phyloP scores from a whole-genome alignment of 2,113 vertebrate species.

The Dromas ardeola region DNA sequence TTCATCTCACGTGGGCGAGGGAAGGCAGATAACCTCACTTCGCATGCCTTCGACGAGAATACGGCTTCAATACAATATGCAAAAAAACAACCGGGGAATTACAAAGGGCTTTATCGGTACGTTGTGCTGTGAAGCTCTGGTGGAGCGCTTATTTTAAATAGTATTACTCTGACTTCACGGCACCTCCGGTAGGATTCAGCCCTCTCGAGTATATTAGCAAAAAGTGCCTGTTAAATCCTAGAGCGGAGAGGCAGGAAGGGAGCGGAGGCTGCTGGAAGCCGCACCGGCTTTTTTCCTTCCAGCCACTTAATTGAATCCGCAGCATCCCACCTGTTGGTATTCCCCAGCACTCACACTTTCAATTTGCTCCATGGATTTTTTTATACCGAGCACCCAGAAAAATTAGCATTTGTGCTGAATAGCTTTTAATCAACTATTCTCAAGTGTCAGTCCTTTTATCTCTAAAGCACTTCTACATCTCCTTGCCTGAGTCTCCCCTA shows the following conservation, averaged over 20 bases:
- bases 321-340: conserved; percentile 55
- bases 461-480: conserved; percentile 47
- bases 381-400: conserved; percentile 49
- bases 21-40: background rate
- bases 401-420: conserved; percentile 70
- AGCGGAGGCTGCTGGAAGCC: conserved; percentile 24
- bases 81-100: background rate
- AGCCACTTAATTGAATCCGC: conserved; percentile 60
- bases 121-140: background rate
- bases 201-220: background rate
- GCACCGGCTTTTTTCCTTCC: background rate
- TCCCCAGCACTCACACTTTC: conserved; percentile 59
- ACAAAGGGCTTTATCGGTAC: background rate
- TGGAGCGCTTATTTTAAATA: background rate
- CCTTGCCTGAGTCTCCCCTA: background rate
- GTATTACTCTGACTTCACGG: background rate
- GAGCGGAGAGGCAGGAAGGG: background rate
- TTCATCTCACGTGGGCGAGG: background rate
- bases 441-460: conserved; percentile 35
- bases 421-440: conserved; percentile 71
- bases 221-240: background rate
- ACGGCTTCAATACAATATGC: background rate
- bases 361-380: conserved; percentile 68
- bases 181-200: background rate
- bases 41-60: accelerated